Percentiles rank a stretch among this genome's conserved stretches.
phyloP scores from a whole-genome alignment of 2,113 vertebrate genomes.

The Antidorcas marsupialis region DNA sequence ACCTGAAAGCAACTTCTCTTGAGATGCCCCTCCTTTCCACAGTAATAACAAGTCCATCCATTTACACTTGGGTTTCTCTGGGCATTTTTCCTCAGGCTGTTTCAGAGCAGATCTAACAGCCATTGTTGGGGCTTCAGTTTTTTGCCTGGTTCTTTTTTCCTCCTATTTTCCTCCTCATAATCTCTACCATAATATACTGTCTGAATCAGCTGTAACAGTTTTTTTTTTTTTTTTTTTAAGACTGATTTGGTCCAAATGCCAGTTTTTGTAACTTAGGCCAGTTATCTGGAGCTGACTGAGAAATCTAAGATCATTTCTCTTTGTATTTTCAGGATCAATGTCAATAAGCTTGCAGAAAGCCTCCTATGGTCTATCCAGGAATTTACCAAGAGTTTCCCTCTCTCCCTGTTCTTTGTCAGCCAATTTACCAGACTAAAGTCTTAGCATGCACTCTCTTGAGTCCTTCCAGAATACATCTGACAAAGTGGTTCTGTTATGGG shows the following conservation, averaged over 20 bases:
- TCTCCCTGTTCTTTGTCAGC: background rate
- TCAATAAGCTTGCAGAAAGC: background rate
- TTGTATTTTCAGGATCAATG: background rate
- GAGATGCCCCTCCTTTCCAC: background rate
- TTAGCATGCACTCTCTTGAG: background rate
- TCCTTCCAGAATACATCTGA: background rate
- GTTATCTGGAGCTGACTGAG: background rate
- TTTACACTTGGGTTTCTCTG: background rate
- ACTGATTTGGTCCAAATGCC: background rate
- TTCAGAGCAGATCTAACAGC: background rate
- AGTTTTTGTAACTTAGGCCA: background rate
- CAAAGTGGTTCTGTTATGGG: background rate
- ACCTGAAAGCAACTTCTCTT: background rate
- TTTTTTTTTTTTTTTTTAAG: background rate
- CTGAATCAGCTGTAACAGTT: background rate
- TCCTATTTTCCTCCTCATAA: background rate
- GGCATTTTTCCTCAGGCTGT: background rate
- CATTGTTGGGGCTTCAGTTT: background rate
- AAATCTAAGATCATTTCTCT: background rate
- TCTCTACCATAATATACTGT: background rate
- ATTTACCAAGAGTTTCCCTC: background rate
- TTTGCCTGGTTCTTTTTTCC: background rate
- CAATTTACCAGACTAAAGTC: background rate
- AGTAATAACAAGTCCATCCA: background rate
- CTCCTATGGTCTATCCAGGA: background rate